phyloP scores from a whole-genome alignment of 1,140 invertebrate species.

The Bombus sylvicola region DNA sequence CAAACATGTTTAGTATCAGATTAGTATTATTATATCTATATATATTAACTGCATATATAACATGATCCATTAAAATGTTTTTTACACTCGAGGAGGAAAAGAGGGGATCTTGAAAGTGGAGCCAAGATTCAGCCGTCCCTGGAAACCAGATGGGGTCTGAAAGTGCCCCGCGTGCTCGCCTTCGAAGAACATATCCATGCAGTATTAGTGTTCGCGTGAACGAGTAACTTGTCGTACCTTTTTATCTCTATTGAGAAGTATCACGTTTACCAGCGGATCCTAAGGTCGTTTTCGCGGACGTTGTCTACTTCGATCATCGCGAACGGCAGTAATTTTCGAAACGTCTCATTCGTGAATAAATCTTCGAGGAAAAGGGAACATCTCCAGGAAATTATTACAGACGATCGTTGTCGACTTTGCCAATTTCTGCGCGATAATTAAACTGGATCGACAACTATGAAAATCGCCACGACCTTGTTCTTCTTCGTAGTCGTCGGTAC shows the following conservation, averaged over 20 bases:
- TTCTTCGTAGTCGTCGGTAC: conserved; percentile 78
- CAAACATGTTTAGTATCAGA: not conserved
- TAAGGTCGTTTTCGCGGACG: conserved; percentile 12
- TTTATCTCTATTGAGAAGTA: conserved; percentile 39
- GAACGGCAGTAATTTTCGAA: not conserved
- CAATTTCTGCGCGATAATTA: conserved; percentile 32
- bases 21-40: too few relatives aligned
- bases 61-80: not conserved
- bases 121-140: conserved; percentile 54
- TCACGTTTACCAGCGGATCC: conserved; percentile 4
- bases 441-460: conserved; percentile 75
- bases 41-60: not conserved
- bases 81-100: too few relatives aligned
- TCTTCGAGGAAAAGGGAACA: conserved; percentile 25
- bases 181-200: conserved; percentile 68
- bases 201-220: conserved; percentile 76
- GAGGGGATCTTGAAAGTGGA: conserved; percentile 35
- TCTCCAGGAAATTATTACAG: conserved; percentile 8
- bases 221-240: conserved; percentile 72
- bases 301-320: not conserved
- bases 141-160: conserved; percentile 69
- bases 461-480: conserved; percentile 76
- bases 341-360: not conserved
- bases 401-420: conserved; percentile 21
- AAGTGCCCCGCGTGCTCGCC: conserved; percentile 75